These are phyloP conservation scores for Sebastes cheni DNA, from an alignment of 2,797 vertebrate species.

Conservation along the genomic window DNA sequence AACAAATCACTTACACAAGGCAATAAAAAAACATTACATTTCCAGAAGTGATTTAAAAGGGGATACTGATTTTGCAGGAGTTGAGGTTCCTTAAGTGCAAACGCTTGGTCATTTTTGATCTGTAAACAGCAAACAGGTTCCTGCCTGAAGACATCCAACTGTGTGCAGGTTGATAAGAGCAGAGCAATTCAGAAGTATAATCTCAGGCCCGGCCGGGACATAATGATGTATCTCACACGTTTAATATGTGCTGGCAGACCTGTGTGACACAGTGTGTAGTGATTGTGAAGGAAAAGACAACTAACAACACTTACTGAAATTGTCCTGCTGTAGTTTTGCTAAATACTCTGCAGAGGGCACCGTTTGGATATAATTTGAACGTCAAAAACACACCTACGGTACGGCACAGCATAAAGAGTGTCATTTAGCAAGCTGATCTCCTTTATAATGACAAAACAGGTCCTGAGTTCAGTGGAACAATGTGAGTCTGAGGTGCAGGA, in stretches of 20 bases:
- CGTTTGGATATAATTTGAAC: conserved; percentile 16
- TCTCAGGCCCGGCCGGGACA: not conserved
- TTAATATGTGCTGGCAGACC: not conserved
- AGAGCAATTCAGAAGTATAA: not conserved
- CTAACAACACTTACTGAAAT: not conserved
- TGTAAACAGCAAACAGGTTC: not conserved
- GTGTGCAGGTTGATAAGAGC: not conserved
- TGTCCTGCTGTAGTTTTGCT: conserved; percentile 33
- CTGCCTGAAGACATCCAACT: not conserved
- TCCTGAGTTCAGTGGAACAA: not conserved
- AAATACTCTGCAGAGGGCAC: conserved; percentile 65
- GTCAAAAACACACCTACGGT: not conserved
- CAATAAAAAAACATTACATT: not conserved
- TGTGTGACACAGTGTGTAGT: not conserved
- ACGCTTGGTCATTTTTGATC: not conserved
- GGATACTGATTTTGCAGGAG: not conserved
- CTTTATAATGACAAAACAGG: not conserved
- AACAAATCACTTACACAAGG: too few relatives aligned
- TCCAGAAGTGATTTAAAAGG: not conserved
- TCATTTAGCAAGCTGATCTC: not conserved
- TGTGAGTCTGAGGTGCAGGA: conserved; percentile 6
- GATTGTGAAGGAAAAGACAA: not conserved
- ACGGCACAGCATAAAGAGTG: not conserved
- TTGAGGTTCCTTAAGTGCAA: not conserved
- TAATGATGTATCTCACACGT: not conserved